phyloP scores from a whole-genome alignment of 1,140 invertebrate species.

The Drosophila bocqueti region DNA sequence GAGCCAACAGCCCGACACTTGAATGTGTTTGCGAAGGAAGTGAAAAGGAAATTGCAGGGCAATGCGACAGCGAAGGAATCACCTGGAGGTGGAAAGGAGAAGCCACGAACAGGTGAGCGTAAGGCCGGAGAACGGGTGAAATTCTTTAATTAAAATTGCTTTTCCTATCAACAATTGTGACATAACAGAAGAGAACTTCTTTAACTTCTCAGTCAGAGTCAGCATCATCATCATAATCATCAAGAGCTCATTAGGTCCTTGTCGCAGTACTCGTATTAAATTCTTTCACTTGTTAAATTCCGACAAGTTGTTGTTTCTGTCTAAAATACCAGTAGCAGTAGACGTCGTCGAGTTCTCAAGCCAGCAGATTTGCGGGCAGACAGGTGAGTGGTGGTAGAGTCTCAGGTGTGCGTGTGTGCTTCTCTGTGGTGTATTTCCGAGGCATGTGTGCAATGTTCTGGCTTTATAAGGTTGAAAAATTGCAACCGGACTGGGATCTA shows the following conservation, averaged over 20 bases:
- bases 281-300: slow-evolving; percentile 71
- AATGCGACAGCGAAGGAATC: slow-evolving; percentile 22
- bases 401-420: slow-evolving; percentile 24
- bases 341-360: slow-evolving; percentile 36
- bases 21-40: slow-evolving; percentile 38
- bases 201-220: slow-evolving; percentile 7
- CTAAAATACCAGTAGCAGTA: slow-evolving; percentile 18
- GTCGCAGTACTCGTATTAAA: slow-evolving; percentile 58
- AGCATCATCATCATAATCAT: slow-evolving; percentile 3
- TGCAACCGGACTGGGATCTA: slow-evolving; percentile 71
- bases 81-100: slow-evolving; percentile 6
- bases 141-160: slow-evolving; percentile 77
- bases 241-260: slow-evolving; percentile 63
- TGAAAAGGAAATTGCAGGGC: slow-evolving; percentile 46
- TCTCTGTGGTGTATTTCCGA: slow-evolving; percentile 24
- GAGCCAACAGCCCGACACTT: slow-evolving; percentile 14
- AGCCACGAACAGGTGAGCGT: neutral
- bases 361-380: slow-evolving; percentile 30
- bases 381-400: slow-evolving; percentile 28
- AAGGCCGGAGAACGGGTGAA: slow-evolving; percentile 37
- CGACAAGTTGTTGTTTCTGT: slow-evolving; percentile 16
- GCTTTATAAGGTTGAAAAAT: slow-evolving; percentile 78
- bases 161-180: slow-evolving; percentile 62
- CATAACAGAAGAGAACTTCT: slow-evolving; percentile 46
- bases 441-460: slow-evolving; percentile 54